These are phyloP conservation scores for Hydrochoerus hydrochaeris DNA, from an alignment of 2,113 vertebrate species.

Conservation along the genomic window DNA sequence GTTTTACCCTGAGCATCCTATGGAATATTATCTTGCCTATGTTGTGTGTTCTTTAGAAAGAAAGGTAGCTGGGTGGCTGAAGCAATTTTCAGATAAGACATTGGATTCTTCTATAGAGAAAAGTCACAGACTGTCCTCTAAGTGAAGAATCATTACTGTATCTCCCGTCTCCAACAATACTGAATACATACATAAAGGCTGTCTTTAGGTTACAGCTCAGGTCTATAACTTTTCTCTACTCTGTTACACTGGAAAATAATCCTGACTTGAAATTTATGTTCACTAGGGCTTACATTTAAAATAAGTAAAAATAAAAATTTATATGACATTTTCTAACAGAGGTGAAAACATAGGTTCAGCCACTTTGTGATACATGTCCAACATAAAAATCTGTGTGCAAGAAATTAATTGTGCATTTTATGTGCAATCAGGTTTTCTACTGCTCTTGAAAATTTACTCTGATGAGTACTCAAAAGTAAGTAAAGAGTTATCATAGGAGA, in stretches of 20 bases:
- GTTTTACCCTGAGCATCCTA: not conserved
- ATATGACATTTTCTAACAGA: constrained; percentile 16
- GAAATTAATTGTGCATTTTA: constrained; percentile 28
- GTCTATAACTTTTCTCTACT: not conserved
- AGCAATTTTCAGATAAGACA: not conserved
- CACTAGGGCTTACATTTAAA: not conserved
- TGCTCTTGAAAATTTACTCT: not conserved
- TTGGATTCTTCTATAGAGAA: not conserved
- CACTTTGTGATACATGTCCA: not conserved
- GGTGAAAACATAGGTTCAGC: not conserved
- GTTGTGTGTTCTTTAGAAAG: not conserved
- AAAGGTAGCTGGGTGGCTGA: not conserved
- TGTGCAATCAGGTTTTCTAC: not conserved
- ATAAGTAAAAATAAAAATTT: constrained; percentile 36
- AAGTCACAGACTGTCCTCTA: not conserved
- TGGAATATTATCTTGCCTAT: not conserved
- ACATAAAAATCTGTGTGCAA: not conserved
- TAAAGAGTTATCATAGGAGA: constrained; percentile 3
- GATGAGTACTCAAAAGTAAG: not conserved
- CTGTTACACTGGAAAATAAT: not conserved
- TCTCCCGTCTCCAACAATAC: not conserved
- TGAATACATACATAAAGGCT: not conserved
- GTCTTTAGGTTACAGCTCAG: not conserved
- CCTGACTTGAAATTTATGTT: not conserved
- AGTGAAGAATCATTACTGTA: not conserved